Percentiles rank a stretch among this genome's conserved stretches.
Evolutionary conservation across 2,113 vertebrate genomes (phyloP).

Genomic region (Cryptotis parvus): DNA sequence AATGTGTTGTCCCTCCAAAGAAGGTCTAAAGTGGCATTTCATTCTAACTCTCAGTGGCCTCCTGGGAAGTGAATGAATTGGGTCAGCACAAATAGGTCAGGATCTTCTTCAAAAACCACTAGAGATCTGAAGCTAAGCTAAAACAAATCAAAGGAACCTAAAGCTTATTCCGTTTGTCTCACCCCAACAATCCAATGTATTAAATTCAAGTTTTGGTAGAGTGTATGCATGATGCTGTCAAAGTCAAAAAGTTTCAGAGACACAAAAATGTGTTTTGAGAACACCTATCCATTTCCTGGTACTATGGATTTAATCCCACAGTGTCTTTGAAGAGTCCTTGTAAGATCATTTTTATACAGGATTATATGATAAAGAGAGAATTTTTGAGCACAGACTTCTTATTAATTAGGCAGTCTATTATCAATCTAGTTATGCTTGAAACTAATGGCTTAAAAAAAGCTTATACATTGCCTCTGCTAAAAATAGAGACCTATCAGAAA

Average conservation of each 20-base stretch:
- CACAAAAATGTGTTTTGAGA: slow-evolving; percentile 10
- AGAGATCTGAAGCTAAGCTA: background rate
- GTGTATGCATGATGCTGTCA: background rate
- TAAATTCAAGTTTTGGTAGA: slow-evolving; percentile 27
- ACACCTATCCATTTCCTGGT: background rate
- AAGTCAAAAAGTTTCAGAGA: background rate
- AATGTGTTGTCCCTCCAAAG: background rate
- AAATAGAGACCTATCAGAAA: background rate
- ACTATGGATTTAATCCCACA: background rate
- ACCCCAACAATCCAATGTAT: background rate
- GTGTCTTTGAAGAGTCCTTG: background rate
- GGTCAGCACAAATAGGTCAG: slow-evolving; percentile 19
- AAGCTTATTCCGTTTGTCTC: background rate
- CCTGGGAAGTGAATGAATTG: slow-evolving; percentile 3
- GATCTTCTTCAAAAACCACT: background rate
- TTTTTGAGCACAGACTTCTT: background rate
- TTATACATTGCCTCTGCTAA: background rate
- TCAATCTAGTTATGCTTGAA: slow-evolving; percentile 7
- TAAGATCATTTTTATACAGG: background rate
- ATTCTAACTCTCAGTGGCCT: background rate
- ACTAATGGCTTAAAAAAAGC: background rate
- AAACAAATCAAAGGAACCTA: background rate
- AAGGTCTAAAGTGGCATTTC: background rate
- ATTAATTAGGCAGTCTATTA: background rate
- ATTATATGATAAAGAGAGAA: background rate